Conservation (phyloP, 2,797 vertebrate species). For the Denticeps clupeoides region DNA sequence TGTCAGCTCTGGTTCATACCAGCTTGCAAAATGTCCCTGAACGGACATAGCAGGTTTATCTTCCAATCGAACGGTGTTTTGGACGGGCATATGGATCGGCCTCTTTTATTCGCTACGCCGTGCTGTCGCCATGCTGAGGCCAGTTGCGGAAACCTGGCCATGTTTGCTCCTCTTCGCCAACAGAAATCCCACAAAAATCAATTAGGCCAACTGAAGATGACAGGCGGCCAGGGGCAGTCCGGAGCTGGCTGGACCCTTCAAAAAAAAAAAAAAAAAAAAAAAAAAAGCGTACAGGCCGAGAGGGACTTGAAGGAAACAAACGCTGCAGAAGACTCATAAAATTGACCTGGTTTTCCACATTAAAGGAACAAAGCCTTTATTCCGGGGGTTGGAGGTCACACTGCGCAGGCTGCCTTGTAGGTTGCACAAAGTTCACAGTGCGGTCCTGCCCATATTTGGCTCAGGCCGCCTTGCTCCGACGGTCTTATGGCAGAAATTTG, state of each 20-base stretch:
- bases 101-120: no score
- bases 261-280: slow-evolving; percentile 23
- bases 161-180: slow-evolving; percentile 15
- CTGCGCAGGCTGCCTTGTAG: slow-evolving; percentile 40
- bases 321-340: no score
- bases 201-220: slow-evolving; percentile 49
- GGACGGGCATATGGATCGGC: no score
- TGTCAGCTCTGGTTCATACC: no score
- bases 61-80: no score
- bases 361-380: no score
- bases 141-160: no score
- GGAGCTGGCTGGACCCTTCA: slow-evolving; percentile 16
- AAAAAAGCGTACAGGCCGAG: background rate
- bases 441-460: slow-evolving; percentile 49
- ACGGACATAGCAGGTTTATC: no score
- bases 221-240: slow-evolving; percentile 38
- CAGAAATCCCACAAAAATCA: slow-evolving; percentile 43
- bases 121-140: no score
- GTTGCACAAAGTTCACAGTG: slow-evolving; percentile 53
- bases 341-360: no score
- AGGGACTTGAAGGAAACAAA: no score
- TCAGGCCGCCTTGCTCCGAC: slow-evolving; percentile 47
- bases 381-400: slow-evolving; percentile 57
- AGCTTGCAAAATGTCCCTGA: no score
- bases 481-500: slow-evolving; percentile 56